Percentiles rank a stretch among this genome's conserved stretches.
Evolutionary conservation across 2,888 invertebrate species (phyloP).

Genomic region (Cecidostiba fungosa): DNA sequence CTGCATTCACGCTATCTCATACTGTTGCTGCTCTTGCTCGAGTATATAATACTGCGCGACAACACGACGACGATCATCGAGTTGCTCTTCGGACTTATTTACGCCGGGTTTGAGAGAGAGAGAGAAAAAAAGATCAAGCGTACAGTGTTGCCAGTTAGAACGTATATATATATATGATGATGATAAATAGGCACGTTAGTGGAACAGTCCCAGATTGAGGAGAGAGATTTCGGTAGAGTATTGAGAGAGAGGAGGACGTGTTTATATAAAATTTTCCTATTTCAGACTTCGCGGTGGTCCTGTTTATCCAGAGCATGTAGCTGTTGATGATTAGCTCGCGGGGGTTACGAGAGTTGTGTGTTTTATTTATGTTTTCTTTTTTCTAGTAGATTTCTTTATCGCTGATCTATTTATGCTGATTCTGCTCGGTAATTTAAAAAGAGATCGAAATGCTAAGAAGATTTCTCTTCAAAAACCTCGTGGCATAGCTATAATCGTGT

Average conservation of each 20-base stretch:
- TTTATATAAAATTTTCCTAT: constrained; percentile 42
- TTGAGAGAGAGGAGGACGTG: not conserved
- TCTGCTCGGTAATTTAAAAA: not conserved
- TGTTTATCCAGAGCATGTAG: constrained; percentile 10
- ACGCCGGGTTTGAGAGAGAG: constrained; percentile 8
- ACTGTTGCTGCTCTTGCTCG: not conserved
- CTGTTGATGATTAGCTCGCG: constrained; percentile 10
- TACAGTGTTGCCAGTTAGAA: constrained; percentile 45
- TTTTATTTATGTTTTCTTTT: not conserved
- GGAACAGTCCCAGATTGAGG: constrained; percentile 24
- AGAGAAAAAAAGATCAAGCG: not conserved
- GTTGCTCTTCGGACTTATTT: constrained; percentile 36
- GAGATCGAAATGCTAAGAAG: not conserved
- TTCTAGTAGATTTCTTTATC: too few relatives aligned
- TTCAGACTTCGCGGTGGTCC: constrained; percentile 16
- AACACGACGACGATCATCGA: constrained; percentile 16
- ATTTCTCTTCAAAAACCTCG: too few relatives aligned
- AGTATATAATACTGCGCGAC: not conserved
- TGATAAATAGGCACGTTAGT: not conserved
- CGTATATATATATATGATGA: not conserved
- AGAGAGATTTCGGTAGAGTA: not conserved
- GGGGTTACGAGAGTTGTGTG: not conserved
- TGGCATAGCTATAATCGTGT: not conserved
- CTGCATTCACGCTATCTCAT: not conserved
- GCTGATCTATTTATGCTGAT: not conserved